Conservation (phyloP, 1,140 invertebrate species). For the Mamestra configurata region DNA sequence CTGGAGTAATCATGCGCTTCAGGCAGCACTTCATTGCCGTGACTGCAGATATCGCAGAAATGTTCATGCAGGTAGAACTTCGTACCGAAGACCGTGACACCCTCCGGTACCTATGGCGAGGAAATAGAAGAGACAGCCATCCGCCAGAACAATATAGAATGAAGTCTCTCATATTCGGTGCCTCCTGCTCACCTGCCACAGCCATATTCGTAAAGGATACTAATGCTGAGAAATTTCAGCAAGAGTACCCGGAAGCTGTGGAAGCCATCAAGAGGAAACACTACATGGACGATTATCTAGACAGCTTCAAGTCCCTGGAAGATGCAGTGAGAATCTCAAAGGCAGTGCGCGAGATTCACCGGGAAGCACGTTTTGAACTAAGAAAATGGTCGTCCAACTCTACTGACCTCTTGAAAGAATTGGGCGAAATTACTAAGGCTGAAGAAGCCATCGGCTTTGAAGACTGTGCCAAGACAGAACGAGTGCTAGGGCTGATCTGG, state of each 20-base stretch:
- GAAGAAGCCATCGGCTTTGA: too few species aligned
- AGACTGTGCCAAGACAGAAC: too few species aligned
- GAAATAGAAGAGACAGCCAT: not conserved
- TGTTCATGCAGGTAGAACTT: not conserved
- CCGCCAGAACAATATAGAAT: not conserved
- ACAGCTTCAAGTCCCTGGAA: not conserved
- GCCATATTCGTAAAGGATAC: not conserved
- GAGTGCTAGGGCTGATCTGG: too few species aligned
- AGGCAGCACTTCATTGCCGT: too few species aligned
- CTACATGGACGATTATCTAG: not conserved
- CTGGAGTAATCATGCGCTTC: too few species aligned
- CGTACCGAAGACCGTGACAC: not conserved
- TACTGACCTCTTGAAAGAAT: too few species aligned
- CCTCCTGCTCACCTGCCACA: not conserved
- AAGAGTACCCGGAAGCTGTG: not conserved
- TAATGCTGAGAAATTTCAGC: not conserved
- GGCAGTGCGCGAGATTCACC: too few species aligned
- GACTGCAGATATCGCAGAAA: too few species aligned
- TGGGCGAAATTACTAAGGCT: too few species aligned
- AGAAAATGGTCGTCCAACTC: too few species aligned
- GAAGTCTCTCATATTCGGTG: not conserved
- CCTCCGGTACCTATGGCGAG: not conserved
- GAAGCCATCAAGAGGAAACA: not conserved
- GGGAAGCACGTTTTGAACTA: too few species aligned
- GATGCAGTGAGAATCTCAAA: too few species aligned